Conservation (phyloP, 2,113 vertebrate genomes). For the Eptesicus fuscus region DNA sequence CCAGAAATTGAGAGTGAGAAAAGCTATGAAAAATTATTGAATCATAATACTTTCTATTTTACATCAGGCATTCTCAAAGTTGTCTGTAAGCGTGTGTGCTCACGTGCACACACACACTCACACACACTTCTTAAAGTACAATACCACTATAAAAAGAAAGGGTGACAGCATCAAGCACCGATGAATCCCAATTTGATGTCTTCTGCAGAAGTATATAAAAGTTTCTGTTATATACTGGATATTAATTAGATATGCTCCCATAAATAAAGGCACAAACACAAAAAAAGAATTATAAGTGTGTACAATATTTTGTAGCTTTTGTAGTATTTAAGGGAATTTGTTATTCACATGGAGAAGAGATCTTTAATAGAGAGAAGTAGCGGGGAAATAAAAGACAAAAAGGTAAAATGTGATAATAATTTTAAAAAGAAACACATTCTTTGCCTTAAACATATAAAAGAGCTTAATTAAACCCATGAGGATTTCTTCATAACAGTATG, state of each 20-base stretch:
- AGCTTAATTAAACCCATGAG: background rate
- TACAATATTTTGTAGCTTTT: background rate
- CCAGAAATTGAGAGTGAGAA: background rate
- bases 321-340: background rate
- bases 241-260: background rate
- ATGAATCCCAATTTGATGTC: background rate
- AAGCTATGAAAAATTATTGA: conserved; percentile 3
- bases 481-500: background rate
- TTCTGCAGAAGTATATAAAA: background rate
- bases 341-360: background rate
- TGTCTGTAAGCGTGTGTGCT: background rate
- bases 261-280: background rate
- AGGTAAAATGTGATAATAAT: background rate
- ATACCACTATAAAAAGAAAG: background rate
- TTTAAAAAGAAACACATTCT: background rate
- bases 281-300: background rate
- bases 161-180: background rate
- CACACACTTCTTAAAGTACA: background rate
- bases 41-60: background rate
- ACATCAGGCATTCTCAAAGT: background rate
- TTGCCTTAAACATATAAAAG: background rate
- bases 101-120: background rate
- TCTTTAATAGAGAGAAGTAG: background rate
- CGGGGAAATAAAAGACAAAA: background rate
- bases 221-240: background rate